Evolutionary conservation across 2,888 invertebrate species (phyloP).

Genomic region (Orthosia gothica): DNA sequence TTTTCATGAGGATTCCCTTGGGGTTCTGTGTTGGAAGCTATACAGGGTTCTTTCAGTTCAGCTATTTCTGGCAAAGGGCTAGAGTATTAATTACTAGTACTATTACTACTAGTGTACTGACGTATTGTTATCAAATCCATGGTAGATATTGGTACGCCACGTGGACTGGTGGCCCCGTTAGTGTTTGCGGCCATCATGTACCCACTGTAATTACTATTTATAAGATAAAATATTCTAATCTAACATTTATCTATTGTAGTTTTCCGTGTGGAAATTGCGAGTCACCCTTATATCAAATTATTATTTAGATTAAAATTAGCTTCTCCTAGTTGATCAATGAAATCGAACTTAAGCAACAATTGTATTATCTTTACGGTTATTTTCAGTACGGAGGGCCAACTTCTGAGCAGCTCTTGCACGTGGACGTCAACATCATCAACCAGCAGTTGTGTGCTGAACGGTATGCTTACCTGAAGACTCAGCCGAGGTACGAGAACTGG

Average conservation of each 20-base stretch:
- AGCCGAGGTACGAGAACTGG: constrained; percentile 55
- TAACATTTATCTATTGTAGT: too few species aligned
- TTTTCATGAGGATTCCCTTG: background rate
- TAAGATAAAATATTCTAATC: too few species aligned
- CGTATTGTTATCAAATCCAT: background rate
- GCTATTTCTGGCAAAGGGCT: too few species aligned
- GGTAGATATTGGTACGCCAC: background rate
- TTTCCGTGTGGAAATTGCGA: too few species aligned
- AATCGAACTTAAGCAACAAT: background rate
- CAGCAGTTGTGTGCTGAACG: constrained; percentile 72
- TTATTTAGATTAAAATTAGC: too few species aligned
- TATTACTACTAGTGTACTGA: background rate
- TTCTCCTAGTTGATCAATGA: background rate
- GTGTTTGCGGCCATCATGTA: too few species aligned
- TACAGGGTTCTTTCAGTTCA: too few species aligned
- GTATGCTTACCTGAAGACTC: constrained; percentile 67
- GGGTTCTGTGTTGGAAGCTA: background rate
- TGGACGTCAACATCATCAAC: constrained; percentile 72
- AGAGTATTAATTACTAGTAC: too few species aligned
- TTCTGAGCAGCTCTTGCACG: constrained; percentile 48
- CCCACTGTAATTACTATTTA: too few species aligned
- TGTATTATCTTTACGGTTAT: background rate
- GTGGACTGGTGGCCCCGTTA: too few species aligned
- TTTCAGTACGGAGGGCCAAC: constrained; percentile 33
- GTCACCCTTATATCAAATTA: background rate